Base-by-base conservation (phyloP, 2,113 vertebrate species). In the Girardinichthys multiradiatus region DNA sequence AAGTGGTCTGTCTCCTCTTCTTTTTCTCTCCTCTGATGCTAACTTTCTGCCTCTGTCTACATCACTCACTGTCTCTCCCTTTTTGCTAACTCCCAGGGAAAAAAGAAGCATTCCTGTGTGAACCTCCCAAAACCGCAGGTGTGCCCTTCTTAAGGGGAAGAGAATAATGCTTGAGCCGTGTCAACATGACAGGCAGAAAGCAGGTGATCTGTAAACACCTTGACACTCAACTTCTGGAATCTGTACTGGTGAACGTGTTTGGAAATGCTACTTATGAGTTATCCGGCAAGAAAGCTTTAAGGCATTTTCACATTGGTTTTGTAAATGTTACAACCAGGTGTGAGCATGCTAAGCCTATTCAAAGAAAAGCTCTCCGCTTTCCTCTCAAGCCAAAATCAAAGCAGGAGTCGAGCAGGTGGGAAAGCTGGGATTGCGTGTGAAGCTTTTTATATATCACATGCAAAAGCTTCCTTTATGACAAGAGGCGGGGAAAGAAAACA, bases 351-450 rank as follows among this genome's bases (percentile, higher is more conserved):
- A 8, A 24, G 67, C 78, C 83, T 75, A 74, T 80, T 82, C 70
- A 67, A 71, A 54, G 30, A 77, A 59, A 82, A 64, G 42, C 76
- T 80, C 69, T 76, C 54, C 71, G 62, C 70, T 79, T 88, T 69
- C 33, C 59, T 82, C 80, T 87, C 68, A 77, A 86, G 77, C 78
- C 69, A 57, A 59, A 87, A 88, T 89, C 89, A 91, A 89, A 89
- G 86, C 42, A 13, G 69, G 66, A 70, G 68, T 35, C 28, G 61
- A 81, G 68, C 77, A 84, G 82, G 83, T 79, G 76, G 81, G 74
- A 68, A 65, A 68, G 60, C 69, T 78, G 76, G 72, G 77, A 83
- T 80, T 67, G 72, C 15, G 26, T 63, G 79, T 83, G 76, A 64
- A 82, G 85, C 79, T 79, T 90, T 90, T 88, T 48, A 85, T 85